Evolutionary conservation across 2,113 vertebrate species (phyloP).

Genomic region (Chunga burmeisteri): DNA sequence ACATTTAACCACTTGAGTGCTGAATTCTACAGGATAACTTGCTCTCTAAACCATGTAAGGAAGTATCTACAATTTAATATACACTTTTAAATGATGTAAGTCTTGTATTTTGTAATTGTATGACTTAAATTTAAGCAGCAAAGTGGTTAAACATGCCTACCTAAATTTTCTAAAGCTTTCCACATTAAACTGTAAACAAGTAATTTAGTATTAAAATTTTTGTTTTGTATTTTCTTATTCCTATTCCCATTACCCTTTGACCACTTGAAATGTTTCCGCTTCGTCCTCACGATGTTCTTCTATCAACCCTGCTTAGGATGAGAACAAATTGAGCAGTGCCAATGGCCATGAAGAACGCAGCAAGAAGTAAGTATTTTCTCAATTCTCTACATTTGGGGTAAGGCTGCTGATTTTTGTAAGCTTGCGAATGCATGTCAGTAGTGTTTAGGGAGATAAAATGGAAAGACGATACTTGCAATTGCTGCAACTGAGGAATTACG

Average conservation of each 20-base stretch:
- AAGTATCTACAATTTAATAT: conserved; percentile 69
- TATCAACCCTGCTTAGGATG: conserved; percentile 99
- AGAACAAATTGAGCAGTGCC: conserved; percentile 90
- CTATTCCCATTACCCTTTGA: conserved; percentile 93
- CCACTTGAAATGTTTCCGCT: conserved; percentile 98
- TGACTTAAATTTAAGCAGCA: conserved; percentile 78
- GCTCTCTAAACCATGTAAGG: conserved; percentile 73
- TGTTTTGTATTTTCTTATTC: conserved; percentile 95
- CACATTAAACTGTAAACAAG: conserved; percentile 73
- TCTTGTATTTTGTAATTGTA: conserved; percentile 74
- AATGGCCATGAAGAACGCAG: conserved; percentile 89
- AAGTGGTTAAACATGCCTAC: conserved; percentile 83
- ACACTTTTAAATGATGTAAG: conserved; percentile 70
- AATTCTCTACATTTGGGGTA: accelerated
- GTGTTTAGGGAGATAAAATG: background rate
- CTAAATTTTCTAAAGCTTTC: conserved; percentile 81
- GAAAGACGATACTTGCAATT: background rate
- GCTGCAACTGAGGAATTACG: background rate
- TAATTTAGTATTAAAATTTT: conserved; percentile 84
- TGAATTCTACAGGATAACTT: conserved; percentile 77
- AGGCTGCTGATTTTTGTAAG: background rate
- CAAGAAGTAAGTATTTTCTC: conserved; percentile 87
- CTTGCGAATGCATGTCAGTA: accelerated
- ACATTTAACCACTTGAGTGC: conserved; percentile 77
- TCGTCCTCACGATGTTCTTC: conserved; percentile 98